These are phyloP conservation scores for Ormyrus rosae DNA, from an alignment of 2,888 invertebrate genomes.

Conservation along the genomic window DNA sequence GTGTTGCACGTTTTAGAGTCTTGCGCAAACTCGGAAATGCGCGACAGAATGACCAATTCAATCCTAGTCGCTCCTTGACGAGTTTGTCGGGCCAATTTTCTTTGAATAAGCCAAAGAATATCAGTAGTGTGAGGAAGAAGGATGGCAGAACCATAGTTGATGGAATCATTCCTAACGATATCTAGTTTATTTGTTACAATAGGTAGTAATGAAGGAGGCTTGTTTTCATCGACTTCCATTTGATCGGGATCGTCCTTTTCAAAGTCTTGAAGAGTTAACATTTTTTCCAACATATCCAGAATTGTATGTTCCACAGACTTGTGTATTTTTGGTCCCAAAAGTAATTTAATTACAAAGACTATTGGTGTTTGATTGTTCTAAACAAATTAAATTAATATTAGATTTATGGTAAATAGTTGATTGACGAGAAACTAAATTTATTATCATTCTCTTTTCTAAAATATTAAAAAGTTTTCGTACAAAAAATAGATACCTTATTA, in stretches of 20 bases:
- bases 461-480: not conserved
- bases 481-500: constrained; percentile 37
- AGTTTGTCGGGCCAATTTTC: constrained; percentile 80
- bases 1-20: constrained; percentile 83
- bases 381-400: not conserved
- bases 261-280: constrained; percentile 82
- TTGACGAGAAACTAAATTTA: not conserved
- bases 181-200: constrained; percentile 63
- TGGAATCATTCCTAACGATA: constrained; percentile 69
- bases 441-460: not conserved
- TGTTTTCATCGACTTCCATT: constrained; percentile 66
- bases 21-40: constrained; percentile 85
- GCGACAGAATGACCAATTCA: constrained; percentile 85
- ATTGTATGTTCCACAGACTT: constrained; percentile 82
- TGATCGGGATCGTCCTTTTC: constrained; percentile 77
- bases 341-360: constrained; percentile 82
- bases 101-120: constrained; percentile 84
- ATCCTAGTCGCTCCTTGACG: constrained; percentile 81
- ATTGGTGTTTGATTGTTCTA: constrained; percentile 77
- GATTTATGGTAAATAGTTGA: not conserved
- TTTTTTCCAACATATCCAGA: constrained; percentile 85
- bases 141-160: constrained; percentile 85
- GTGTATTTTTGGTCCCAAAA: constrained; percentile 83
- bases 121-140: constrained; percentile 84
- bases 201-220: constrained; percentile 59